These are phyloP conservation scores for Arion vulgaris DNA, from an alignment of 1,140 invertebrate genomes.

Conservation along the genomic window DNA sequence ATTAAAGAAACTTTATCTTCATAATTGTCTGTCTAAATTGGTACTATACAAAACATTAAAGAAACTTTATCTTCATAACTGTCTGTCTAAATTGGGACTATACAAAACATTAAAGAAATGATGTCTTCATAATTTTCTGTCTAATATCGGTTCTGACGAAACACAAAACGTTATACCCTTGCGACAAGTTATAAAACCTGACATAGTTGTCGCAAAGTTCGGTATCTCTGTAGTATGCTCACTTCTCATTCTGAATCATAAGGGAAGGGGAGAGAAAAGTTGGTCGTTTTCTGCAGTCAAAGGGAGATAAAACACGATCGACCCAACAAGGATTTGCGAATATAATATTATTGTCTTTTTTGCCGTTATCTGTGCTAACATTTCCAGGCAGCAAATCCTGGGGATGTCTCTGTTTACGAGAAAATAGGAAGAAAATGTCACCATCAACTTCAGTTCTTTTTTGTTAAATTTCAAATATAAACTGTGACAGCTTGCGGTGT, in stretches of 20 bases:
- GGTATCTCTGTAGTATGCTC: constrained; percentile 4
- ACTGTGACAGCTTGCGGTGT: background rate
- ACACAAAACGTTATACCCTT: background rate
- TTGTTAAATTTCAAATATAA: background rate
- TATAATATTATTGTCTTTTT: background rate
- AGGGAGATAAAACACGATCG: constrained; percentile 1
- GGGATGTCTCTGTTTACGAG: background rate
- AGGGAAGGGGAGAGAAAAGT: background rate
- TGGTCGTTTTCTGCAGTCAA: background rate
- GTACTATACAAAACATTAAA: too few relatives aligned
- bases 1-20: too few relatives aligned
- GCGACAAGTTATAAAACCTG: background rate
- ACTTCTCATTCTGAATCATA: background rate
- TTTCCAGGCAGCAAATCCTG: background rate
- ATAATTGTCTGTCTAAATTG: too few relatives aligned
- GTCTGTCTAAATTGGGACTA: too few relatives aligned
- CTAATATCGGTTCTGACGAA: too few relatives aligned
- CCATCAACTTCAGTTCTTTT: background rate
- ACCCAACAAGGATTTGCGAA: background rate
- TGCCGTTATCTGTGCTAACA: background rate
- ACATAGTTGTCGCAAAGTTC: background rate
- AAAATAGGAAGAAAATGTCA: background rate
- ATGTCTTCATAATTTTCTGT: too few relatives aligned
- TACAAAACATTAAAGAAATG: too few relatives aligned
- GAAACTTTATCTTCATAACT: too few relatives aligned